Conservation (phyloP, 2,888 invertebrate species). For the Chalcosyrphus nemorum region DNA sequence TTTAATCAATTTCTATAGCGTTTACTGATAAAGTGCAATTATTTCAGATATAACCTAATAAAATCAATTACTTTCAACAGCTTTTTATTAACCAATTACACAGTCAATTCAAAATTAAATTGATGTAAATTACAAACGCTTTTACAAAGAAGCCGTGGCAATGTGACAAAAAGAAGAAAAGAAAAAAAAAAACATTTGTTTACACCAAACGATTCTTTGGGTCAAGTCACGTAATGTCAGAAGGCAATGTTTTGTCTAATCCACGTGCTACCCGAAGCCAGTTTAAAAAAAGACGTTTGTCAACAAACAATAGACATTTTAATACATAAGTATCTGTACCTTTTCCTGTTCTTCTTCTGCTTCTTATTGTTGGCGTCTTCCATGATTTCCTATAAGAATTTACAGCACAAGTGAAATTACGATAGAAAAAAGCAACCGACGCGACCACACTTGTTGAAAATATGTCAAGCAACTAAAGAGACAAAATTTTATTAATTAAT, state of each 20-base stretch:
- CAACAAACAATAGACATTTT: not conserved
- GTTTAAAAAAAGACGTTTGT: not conserved
- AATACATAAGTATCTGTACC: not conserved
- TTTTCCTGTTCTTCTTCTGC: not conserved
- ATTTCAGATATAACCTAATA: not conserved
- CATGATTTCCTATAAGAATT: not conserved
- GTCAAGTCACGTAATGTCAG: conserved; percentile 2
- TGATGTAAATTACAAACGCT: not conserved
- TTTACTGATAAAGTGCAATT: not conserved
- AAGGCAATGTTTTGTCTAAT: not conserved
- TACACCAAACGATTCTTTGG: not conserved
- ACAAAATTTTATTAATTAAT: not conserved
- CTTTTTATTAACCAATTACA: not conserved
- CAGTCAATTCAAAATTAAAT: not conserved
- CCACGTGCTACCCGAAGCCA: not conserved
- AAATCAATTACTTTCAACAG: not conserved
- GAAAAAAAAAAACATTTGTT: not conserved
- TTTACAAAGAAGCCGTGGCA: not conserved
- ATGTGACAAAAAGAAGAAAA: not conserved
- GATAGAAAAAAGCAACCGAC: too few species aligned
- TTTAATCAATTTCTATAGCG: not conserved
- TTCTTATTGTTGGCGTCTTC: not conserved
- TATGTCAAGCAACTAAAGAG: not conserved
- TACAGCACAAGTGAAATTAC: not conserved
- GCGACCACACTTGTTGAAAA: conserved; percentile 4